Evolutionary conservation across 92 coral and sea anemone genomes (phyloP), one percentile per base, ranked within the genome.

Genomic region (Virgularia gustaviana): DNA sequence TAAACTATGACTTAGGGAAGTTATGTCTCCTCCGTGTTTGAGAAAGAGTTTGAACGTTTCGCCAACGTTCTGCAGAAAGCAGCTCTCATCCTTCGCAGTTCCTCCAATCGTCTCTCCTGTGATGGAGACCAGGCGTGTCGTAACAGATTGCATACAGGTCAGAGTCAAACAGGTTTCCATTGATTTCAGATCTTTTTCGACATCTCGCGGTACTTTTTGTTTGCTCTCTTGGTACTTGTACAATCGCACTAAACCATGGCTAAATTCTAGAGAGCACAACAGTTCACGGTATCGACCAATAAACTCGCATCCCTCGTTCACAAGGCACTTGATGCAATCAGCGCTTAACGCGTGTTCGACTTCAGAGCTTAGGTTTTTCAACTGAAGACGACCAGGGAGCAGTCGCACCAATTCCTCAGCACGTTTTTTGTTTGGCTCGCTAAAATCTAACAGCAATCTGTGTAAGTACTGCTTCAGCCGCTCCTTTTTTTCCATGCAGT

Each of bases 311-410:
- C 12, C 43, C n/a, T n/a, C n/a, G n/a, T n/a, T n/a, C n/a, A n/a
- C n/a, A n/a, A n/a, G n/a, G n/a, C n/a, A n/a, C 33, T 19, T 37
- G 36, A 61, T 30, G 57, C 88, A 89, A 76, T 82, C 81, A 28
- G 99, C 96, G 29, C 83, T 95, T 36, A 94, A 71, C 81, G 86
- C 96, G 27, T 94, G 96, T 18, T 82, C 79, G 12, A 94, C 83
- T 11, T 84, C 56, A 72, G 89, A 82, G 67, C 90, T 91, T 19
- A 94, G 86, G 36, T 85, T 94, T 65, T 82, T 79, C 29, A 88
- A 90, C 52, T 91, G 75, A 16, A 89, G 77, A 41, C 87, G 94
- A 42, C 87, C 64, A 10, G 99, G 99, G 15, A 94, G 80, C 47
- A 89, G 77, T 38, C 86, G 73, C 35, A 94, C 79, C 29, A 94